Conservation (phyloP, 2,888 invertebrate species). For the Mallateleia sp. region DNA sequence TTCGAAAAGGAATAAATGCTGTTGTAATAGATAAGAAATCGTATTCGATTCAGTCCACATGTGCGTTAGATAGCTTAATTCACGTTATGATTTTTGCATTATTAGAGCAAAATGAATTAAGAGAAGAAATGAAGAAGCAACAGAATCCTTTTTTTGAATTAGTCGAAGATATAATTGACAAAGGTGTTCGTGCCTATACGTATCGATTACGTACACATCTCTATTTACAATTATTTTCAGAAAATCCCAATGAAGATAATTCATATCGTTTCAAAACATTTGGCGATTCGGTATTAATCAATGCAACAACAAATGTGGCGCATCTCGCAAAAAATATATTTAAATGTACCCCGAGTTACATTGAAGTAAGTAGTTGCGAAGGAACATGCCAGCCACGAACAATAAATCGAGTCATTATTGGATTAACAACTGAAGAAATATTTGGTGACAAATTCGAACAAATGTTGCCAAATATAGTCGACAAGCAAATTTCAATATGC, state of each 20-base stretch:
- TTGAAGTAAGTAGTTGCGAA: background rate
- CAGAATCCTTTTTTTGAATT: conserved; percentile 3
- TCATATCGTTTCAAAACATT: conserved; percentile 13
- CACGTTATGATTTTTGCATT: conserved; percentile 27
- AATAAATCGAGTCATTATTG: conserved; percentile 10
- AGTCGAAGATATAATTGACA: background rate
- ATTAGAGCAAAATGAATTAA: background rate
- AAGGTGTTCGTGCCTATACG: background rate
- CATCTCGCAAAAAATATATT: conserved; percentile 20
- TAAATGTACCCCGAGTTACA: background rate
- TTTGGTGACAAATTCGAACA: background rate
- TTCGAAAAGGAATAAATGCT: conserved; percentile 8
- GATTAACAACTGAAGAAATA: background rate
- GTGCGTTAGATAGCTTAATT: conserved; percentile 27
- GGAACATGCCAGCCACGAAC: background rate
- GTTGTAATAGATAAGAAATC: conserved; percentile 2
- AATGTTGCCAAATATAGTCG: background rate
- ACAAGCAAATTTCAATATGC: background rate
- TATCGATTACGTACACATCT: conserved; percentile 27
- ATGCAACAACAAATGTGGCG: conserved; percentile 9
- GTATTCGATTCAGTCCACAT: conserved; percentile 15
- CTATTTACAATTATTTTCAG: conserved; percentile 14
- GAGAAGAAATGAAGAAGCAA: background rate
- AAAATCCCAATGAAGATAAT: background rate
- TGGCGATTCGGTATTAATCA: background rate